Percentiles rank a stretch among this genome's conserved stretches.
These are phyloP conservation scores for Lithophane ornitopus DNA, from an alignment of 2,888 invertebrate genomes.

Conservation along the genomic window DNA sequence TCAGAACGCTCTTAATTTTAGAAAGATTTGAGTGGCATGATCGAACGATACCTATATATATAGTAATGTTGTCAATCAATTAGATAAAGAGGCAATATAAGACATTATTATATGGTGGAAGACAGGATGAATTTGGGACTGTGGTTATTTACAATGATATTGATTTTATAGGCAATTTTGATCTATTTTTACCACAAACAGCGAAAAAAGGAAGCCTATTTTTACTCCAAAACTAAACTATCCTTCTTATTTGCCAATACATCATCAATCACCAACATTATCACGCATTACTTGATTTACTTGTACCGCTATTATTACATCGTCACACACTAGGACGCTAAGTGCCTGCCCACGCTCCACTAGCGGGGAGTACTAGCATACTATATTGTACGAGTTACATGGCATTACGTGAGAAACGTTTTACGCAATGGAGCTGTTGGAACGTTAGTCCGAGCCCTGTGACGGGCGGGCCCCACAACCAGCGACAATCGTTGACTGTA, in stretches of 20 bases:
- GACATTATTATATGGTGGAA: neutral
- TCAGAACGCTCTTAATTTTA: too few species aligned
- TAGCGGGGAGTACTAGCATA: constrained; percentile 36
- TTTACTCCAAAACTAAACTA: constrained; percentile 9
- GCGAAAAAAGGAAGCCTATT: neutral
- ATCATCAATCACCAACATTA: constrained; percentile 44
- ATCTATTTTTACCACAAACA: neutral
- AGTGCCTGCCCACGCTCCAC: constrained; percentile 60
- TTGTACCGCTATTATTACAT: constrained; percentile 8
- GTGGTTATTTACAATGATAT: neutral
- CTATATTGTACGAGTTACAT: constrained; percentile 52
- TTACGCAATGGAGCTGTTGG: constrained; percentile 57
- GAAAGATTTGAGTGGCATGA: neutral
- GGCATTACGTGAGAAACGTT: constrained; percentile 62
- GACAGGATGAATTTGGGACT: neutral
- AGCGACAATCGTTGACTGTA: neutral
- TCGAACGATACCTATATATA: neutral
- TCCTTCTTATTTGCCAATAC: constrained; percentile 21
- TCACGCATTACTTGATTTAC: constrained; percentile 20
- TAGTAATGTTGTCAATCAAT: neutral
- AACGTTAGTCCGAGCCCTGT: constrained; percentile 7
- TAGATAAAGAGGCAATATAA: neutral
- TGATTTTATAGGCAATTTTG: neutral
- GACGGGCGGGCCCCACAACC: constrained; percentile 18
- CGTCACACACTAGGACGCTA: constrained; percentile 39